Conservation (phyloP, 2,113 vertebrate genomes). For the Tachuris rubrigastra region DNA sequence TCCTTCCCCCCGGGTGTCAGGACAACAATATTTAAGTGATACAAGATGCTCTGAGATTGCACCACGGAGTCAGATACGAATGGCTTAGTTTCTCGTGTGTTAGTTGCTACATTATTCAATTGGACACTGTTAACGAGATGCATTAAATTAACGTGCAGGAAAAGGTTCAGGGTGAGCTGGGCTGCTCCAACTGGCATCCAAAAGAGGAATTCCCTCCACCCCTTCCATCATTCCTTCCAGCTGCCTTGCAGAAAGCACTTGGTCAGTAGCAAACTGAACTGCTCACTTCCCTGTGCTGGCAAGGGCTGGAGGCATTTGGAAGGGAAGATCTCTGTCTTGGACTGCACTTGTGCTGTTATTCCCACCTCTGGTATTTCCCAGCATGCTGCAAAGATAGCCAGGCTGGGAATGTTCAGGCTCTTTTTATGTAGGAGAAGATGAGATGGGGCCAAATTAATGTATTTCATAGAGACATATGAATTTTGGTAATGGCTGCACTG, state of each 20-base stretch:
- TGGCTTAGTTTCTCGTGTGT: rapidly evolving
- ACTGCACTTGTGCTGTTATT: not conserved
- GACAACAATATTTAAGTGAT: not conserved
- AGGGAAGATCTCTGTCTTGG: not conserved
- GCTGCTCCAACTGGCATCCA: not conserved
- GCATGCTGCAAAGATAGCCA: not conserved
- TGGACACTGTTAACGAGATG: not conserved
- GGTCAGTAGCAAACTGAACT: not conserved
- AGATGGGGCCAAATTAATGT: not conserved
- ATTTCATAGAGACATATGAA: not conserved
- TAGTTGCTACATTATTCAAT: not conserved
- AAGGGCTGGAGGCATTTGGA: not conserved
- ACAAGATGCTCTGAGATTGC: not conserved
- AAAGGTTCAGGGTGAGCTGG: not conserved
- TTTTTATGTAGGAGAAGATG: not conserved
- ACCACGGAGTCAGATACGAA: not conserved
- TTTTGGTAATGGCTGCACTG: not conserved
- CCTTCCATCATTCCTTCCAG: not conserved
- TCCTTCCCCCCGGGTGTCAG: not conserved
- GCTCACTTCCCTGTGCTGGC: not conserved
- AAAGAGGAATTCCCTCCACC: not conserved
- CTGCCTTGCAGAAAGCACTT: not conserved
- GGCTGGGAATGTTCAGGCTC: not conserved
- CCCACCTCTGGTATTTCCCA: not conserved
- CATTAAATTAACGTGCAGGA: not conserved